A percentile compares a stretch with the other conserved stretches of the same genome.
Evolutionary conservation across 2,113 vertebrate species (phyloP).

Genomic region (Syrrhaptes paradoxus): DNA sequence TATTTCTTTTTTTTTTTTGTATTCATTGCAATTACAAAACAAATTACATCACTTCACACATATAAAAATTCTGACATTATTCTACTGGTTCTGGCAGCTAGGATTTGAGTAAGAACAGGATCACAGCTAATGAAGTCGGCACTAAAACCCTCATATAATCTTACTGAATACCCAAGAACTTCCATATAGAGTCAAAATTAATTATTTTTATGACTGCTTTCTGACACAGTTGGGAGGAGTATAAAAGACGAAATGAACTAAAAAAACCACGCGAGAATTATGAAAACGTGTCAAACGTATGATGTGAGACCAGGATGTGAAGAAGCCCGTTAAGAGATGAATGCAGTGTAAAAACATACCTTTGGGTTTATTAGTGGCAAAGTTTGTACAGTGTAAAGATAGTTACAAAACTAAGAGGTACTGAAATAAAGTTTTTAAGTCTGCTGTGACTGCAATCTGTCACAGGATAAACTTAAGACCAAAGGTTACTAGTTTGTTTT

Average conservation of each 20-base stretch:
- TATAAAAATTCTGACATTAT: background rate
- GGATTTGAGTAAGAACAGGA: slow-evolving; percentile 22
- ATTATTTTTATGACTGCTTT: background rate
- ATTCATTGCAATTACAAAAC: slow-evolving; percentile 15
- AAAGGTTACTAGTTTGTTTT: background rate
- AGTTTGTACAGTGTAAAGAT: background rate
- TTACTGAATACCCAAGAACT: background rate
- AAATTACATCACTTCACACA: slow-evolving; percentile 20
- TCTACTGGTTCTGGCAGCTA: background rate
- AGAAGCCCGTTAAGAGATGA: background rate
- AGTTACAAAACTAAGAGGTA: background rate
- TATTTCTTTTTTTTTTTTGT: background rate
- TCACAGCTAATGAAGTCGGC: slow-evolving; percentile 36
- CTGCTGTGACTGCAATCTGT: background rate
- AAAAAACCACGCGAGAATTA: background rate
- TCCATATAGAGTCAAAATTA: slow-evolving; percentile 9
- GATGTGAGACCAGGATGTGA: background rate
- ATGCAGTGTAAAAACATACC: background rate
- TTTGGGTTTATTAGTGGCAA: background rate
- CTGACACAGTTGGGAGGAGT: background rate
- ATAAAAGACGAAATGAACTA: background rate
- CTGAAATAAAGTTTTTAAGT: background rate
- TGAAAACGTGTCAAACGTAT: background rate
- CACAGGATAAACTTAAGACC: background rate
- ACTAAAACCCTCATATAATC: slow-evolving; percentile 18